These are phyloP conservation scores for Chrysaora quinquecirrha DNA, from an alignment of 30 jellyfish, hydroid and myxozoan species.

Conservation along the genomic window DNA sequence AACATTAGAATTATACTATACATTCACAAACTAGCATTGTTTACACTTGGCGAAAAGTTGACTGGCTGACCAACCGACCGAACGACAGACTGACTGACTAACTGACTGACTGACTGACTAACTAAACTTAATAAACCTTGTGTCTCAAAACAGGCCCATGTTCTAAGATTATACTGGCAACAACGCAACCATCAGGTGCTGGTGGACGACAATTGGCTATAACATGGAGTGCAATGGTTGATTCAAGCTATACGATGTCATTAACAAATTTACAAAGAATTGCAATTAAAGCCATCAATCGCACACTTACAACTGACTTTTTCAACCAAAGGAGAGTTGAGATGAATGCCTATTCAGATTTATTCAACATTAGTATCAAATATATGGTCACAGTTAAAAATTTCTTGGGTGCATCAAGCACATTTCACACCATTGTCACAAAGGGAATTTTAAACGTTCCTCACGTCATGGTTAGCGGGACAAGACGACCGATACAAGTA, in stretches of 20 bases:
- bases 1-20: too few species aligned
- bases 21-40: too few species aligned
- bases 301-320: constrained; percentile 13
- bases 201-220: constrained; percentile 54
- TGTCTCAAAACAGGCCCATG: constrained; percentile 43
- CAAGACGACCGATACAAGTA: background rate
- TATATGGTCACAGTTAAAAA: constrained; percentile 31
- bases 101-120: too few species aligned
- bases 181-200: constrained; percentile 22
- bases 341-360: constrained; percentile 6
- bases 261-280: constrained; percentile 10
- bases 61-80: too few species aligned
- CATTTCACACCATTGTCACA: constrained; percentile 8
- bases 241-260: background rate
- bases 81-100: too few species aligned
- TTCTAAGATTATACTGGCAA: constrained; percentile 18
- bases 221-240: constrained; percentile 10
- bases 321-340: background rate
- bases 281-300: constrained; percentile 15
- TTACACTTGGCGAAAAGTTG: too few species aligned
- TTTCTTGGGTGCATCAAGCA: constrained; percentile 19
- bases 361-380: constrained; percentile 14
- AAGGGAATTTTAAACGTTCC: constrained; percentile 20
- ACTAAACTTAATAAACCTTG: too few species aligned
- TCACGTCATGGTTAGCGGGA: background rate